Evolutionary conservation across 2,888 invertebrate species (phyloP).

Genomic region (Phanerotoma sp.): DNA sequence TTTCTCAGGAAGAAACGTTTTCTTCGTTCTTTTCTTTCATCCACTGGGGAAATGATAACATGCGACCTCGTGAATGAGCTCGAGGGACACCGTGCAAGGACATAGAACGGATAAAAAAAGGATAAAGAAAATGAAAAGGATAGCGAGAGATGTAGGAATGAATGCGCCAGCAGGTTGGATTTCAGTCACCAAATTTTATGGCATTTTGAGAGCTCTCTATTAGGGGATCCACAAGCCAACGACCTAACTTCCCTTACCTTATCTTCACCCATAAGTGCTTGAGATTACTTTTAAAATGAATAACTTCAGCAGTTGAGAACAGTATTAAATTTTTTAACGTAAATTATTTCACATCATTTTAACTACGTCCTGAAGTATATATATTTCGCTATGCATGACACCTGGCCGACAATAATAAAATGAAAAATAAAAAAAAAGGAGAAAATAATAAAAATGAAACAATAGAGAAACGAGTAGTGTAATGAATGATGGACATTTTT

Average conservation of each 20-base stretch:
- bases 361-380: too few relatives aligned
- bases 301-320: conserved; percentile 25
- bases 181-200: conserved; percentile 40
- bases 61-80: conserved; percentile 1
- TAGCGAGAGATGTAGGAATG: conserved; percentile 28
- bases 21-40: background rate
- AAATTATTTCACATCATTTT: background rate
- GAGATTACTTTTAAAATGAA: conserved; percentile 33
- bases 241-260: background rate
- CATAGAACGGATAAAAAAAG: conserved; percentile 9
- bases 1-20: background rate
- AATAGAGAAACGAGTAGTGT: background rate
- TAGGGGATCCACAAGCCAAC: conserved; percentile 26
- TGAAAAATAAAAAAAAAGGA: background rate
- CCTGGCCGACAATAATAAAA: background rate
- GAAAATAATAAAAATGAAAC: background rate
- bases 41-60: background rate
- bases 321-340: conserved; percentile 31
- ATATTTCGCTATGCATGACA: background rate
- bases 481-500: background rate
- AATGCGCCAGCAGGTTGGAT: conserved; percentile 11
- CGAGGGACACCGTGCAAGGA: conserved; percentile 5
- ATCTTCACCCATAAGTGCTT: background rate
- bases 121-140: conserved; percentile 18
- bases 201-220: conserved; percentile 41